Percentiles rank a stretch among this genome's conserved stretches.
These are phyloP conservation scores for Mesoclemmys tuberculata DNA, from an alignment of 2,113 vertebrate genomes.

Conservation along the genomic window DNA sequence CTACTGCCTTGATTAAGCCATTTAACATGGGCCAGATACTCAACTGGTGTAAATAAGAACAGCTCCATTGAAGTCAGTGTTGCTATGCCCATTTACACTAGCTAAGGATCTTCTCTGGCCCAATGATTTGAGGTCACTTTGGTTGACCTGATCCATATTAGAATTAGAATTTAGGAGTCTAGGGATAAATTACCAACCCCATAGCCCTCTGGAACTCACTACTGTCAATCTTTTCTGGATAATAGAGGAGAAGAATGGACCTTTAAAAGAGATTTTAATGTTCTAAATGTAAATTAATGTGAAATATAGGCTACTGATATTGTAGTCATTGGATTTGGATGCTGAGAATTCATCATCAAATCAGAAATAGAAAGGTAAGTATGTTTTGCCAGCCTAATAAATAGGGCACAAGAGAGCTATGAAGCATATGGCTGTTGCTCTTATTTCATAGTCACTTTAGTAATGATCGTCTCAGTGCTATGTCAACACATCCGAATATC, in stretches of 20 bases:
- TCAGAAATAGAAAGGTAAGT: not conserved
- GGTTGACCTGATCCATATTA: not conserved
- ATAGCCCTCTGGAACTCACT: not conserved
- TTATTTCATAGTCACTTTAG: not conserved
- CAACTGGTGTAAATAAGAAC: not conserved
- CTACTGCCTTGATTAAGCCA: not conserved
- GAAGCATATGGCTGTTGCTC: not conserved
- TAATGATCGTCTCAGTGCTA: not conserved
- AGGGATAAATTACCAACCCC: not conserved
- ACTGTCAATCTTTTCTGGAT: accelerated
- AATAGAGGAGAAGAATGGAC: not conserved
- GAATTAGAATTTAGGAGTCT: not conserved
- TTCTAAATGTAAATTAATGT: not conserved
- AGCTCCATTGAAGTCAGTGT: accelerated
- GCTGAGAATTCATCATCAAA: not conserved
- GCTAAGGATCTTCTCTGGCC: not conserved
- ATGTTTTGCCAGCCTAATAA: not conserved
- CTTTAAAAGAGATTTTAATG: not conserved
- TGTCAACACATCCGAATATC: not conserved
- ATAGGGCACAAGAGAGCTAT: not conserved
- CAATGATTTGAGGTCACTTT: not conserved
- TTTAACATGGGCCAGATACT: accelerated
- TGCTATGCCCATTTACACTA: not conserved
- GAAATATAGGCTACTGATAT: not conserved
- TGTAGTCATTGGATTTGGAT: not conserved